Evolutionary conservation across 2,888 invertebrate genomes (phyloP).

Genomic region (Orthosia gracilis): DNA sequence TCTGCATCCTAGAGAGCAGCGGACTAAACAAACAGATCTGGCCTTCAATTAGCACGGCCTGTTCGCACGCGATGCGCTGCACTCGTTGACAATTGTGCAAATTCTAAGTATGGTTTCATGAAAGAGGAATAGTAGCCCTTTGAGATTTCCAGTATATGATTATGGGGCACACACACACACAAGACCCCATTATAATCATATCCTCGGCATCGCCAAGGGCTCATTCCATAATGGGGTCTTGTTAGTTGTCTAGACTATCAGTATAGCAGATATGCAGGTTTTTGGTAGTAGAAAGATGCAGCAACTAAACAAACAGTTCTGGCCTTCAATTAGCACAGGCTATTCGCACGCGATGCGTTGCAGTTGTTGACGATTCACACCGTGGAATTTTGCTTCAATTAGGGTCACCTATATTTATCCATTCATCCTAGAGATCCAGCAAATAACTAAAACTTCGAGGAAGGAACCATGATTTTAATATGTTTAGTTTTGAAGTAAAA

Average conservation of each 20-base stretch:
- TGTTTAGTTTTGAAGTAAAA: too few species aligned
- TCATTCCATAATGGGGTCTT: too few species aligned
- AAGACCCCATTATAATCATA: too few species aligned
- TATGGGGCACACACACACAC: too few species aligned
- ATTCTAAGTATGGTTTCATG: slow-evolving; percentile 9
- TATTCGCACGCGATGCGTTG: slow-evolving; percentile 55
- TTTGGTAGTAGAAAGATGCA: neutral
- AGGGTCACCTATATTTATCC: too few species aligned
- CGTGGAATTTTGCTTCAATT: too few species aligned
- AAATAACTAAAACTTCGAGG: too few species aligned
- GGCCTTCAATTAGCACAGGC: slow-evolving; percentile 62
- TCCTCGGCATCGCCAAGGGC: too few species aligned
- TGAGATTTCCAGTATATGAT: neutral
- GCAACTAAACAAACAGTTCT: slow-evolving; percentile 58
- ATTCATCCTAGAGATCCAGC: too few species aligned
- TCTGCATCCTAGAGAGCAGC: slow-evolving; percentile 24
- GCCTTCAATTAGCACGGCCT: slow-evolving; percentile 62
- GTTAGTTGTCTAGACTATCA: too few species aligned
- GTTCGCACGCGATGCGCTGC: slow-evolving; percentile 57
- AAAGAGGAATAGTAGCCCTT: slow-evolving; percentile 17
- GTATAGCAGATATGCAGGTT: too few species aligned
- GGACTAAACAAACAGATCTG: slow-evolving; percentile 59
- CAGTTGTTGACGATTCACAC: neutral
- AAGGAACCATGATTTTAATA: too few species aligned
- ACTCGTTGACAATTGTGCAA: slow-evolving; percentile 19